These are phyloP conservation scores for Oceanites oceanicus DNA, from an alignment of 2,113 vertebrate species.

Conservation along the genomic window DNA sequence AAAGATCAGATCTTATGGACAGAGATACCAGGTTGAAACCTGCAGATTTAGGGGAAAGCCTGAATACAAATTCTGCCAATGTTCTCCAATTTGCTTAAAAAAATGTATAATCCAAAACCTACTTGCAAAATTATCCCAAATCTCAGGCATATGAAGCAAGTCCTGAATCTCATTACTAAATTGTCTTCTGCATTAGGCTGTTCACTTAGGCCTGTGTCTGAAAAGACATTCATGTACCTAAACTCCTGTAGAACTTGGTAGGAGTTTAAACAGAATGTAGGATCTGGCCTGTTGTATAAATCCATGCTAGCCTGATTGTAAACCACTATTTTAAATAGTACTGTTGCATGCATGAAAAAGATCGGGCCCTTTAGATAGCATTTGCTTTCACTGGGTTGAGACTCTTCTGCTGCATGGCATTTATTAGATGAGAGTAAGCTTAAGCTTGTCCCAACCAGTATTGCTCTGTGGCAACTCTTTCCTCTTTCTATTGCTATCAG, in stretches of 20 bases:
- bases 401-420: not conserved
- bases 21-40: not conserved
- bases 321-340: not conserved
- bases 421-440: not conserved
- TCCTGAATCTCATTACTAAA: conserved; percentile 17
- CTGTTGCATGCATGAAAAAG: not conserved
- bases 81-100: not conserved
- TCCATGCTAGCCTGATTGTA: not conserved
- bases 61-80: not conserved
- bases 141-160: not conserved
- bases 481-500: not conserved
- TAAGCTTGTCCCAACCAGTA: not conserved
- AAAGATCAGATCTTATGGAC: not conserved
- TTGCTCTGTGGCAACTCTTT: not conserved
- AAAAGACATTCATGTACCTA: not conserved
- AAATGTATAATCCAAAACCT: not conserved
- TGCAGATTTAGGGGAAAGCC: not conserved
- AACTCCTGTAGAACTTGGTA: not conserved
- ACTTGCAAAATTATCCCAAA: conserved; percentile 3
- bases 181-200: not conserved
- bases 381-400: not conserved
- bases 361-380: not conserved
- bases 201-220: not conserved
- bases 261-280: not conserved
- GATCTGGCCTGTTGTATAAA: not conserved